Conservation (phyloP, 1,140 invertebrate species). For the Drosophila hydei region DNA sequence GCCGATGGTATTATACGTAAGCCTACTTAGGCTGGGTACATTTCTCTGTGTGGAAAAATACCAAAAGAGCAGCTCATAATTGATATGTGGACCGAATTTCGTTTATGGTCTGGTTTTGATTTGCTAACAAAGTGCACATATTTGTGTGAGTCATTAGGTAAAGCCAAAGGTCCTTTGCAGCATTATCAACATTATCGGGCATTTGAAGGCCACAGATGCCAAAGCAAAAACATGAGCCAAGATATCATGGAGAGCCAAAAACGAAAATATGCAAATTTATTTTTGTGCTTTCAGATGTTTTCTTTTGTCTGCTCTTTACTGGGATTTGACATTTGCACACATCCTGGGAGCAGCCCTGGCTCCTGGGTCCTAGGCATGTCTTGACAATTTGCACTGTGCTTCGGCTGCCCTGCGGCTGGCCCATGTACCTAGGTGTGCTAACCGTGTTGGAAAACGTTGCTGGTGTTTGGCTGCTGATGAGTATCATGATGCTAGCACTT, state of each 20-base stretch:
- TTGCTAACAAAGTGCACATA: constrained; percentile 48
- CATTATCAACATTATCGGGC: constrained; percentile 48
- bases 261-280: constrained; percentile 66
- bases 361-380: constrained; percentile 1
- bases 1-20: constrained; percentile 1
- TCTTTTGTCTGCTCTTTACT: constrained; percentile 60
- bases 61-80: constrained; percentile 1
- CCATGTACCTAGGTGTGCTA: constrained; percentile 51
- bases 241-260: not conserved
- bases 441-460: constrained; percentile 19
- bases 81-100: constrained; percentile 19
- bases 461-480: constrained; percentile 63
- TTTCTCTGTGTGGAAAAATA: not conserved
- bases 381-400: constrained; percentile 32
- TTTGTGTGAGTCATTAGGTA: constrained; percentile 46
- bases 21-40: not conserved
- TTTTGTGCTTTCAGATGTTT: constrained; percentile 14
- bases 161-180: constrained; percentile 50
- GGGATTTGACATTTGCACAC: constrained; percentile 49
- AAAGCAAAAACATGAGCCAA: constrained; percentile 18
- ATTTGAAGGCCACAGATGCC: constrained; percentile 27
- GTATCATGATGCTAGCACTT: constrained; percentile 73
- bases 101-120: constrained; percentile 39
- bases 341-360: constrained; percentile 10
- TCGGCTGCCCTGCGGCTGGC: constrained; percentile 36